Conservation (phyloP, 2,888 invertebrate species). For the Bombyx huttoni region DNA sequence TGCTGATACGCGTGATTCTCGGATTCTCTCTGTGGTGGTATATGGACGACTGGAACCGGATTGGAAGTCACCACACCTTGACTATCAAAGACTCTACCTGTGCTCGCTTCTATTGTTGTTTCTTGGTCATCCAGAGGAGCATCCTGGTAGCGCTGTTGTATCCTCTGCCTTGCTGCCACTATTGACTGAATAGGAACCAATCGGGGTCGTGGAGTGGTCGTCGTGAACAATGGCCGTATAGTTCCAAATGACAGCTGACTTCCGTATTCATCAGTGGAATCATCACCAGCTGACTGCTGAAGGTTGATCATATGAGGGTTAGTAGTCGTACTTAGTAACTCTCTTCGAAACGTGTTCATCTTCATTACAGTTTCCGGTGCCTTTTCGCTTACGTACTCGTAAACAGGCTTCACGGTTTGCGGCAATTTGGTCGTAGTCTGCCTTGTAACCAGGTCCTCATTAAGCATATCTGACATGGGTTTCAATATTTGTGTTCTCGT, state of each 20-base stretch:
- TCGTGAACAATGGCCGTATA: slow-evolving; percentile 78
- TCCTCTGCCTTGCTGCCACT: slow-evolving; percentile 59
- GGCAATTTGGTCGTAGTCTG: slow-evolving; percentile 53
- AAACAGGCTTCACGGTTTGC: slow-evolving; percentile 64
- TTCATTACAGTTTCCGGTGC: slow-evolving; percentile 44
- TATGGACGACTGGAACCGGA: slow-evolving; percentile 69
- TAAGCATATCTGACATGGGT: slow-evolving; percentile 35
- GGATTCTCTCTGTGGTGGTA: slow-evolving; percentile 50
- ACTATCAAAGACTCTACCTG: slow-evolving; percentile 61
- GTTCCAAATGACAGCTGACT: slow-evolving; percentile 75
- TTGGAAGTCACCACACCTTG: slow-evolving; percentile 64
- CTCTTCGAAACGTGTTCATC: slow-evolving; percentile 75
- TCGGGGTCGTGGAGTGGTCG: slow-evolving; percentile 71
- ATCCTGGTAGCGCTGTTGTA: slow-evolving; percentile 59
- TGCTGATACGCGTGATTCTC: slow-evolving; percentile 52
- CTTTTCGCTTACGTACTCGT: slow-evolving; percentile 60
- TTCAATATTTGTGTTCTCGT: slow-evolving; percentile 47
- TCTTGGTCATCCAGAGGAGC: slow-evolving; percentile 45
- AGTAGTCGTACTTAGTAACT: slow-evolving; percentile 71
- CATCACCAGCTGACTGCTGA: slow-evolving; percentile 75
- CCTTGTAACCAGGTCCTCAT: slow-evolving; percentile 49
- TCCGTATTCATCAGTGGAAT: slow-evolving; percentile 79
- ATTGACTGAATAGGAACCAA: slow-evolving; percentile 65
- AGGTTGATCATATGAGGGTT: slow-evolving; percentile 71
- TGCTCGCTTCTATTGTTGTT: slow-evolving; percentile 64